A percentile compares a stretch with the other conserved stretches of the same genome.
Conservation (phyloP, 2,113 vertebrate species). For the Platysternon megacephalum region DNA sequence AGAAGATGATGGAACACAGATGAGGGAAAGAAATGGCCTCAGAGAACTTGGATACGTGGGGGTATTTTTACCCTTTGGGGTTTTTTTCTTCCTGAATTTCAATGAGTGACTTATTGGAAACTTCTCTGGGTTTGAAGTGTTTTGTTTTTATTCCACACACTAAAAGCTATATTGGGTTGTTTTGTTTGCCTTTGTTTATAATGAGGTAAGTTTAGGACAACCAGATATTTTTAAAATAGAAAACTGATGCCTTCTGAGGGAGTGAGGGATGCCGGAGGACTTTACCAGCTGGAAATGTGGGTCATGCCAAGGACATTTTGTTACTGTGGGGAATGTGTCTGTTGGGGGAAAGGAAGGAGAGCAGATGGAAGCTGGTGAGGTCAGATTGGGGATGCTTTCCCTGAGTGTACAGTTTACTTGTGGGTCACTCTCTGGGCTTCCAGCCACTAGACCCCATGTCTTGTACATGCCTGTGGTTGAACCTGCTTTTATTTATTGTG, state of each 20-base stretch:
- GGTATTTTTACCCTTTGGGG: constrained; percentile 73
- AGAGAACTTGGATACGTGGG: constrained; percentile 59
- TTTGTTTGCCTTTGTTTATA: constrained; percentile 73
- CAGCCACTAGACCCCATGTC: neutral
- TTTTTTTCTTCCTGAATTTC: constrained; percentile 76
- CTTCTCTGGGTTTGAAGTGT: constrained; percentile 60
- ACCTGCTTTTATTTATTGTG: neutral
- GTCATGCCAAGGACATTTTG: constrained; percentile 62
- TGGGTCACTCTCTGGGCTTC: neutral
- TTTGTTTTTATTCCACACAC: constrained; percentile 63
- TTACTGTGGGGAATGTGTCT: constrained; percentile 32
- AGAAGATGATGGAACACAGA: constrained; percentile 71
- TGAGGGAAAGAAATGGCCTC: constrained; percentile 62
- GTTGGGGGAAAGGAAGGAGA: neutral
- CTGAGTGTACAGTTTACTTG: neutral
- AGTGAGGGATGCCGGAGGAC: constrained; percentile 26
- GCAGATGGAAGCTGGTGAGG: neutral
- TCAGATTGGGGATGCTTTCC: neutral
- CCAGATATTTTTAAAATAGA: constrained; percentile 74
- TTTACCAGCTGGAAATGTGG: constrained; percentile 58
- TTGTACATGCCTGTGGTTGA: too few species aligned
- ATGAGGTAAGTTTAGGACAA: constrained; percentile 66
- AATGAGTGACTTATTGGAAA: constrained; percentile 76
- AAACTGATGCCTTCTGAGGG: constrained; percentile 64
- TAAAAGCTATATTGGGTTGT: constrained; percentile 56